Percentiles rank a stretch among this genome's conserved stretches.
These are phyloP conservation scores for Rhodophaea formosa DNA, from an alignment of 2,888 invertebrate genomes.

Conservation along the genomic window DNA sequence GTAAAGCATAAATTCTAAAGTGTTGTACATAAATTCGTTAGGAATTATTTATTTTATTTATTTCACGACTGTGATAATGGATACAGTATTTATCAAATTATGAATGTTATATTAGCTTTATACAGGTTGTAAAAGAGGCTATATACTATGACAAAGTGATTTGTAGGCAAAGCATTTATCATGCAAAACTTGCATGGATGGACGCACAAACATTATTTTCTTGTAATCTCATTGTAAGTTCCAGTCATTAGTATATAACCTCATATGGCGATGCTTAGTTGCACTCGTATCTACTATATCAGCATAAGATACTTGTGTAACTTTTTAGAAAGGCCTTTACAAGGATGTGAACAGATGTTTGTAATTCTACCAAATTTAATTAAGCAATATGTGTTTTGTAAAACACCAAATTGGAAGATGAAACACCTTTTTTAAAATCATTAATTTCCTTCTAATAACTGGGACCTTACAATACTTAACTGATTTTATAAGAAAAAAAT, in stretches of 20 bases:
- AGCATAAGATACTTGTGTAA: background rate
- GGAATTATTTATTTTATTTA: conserved; percentile 44
- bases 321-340: background rate
- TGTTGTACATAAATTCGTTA: conserved; percentile 66
- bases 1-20: conserved; percentile 78
- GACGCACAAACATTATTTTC: background rate
- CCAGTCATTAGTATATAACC: background rate
- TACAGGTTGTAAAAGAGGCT: background rate
- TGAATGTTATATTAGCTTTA: conserved; percentile 31
- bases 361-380: background rate
- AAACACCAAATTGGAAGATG: too few relatives aligned
- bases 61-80: conserved; percentile 64
- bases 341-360: background rate
- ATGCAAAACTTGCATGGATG: background rate
- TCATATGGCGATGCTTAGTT: background rate
- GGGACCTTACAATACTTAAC: too few relatives aligned
- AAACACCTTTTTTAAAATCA: too few relatives aligned
- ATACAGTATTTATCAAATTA: conserved; percentile 45
- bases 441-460: too few relatives aligned
- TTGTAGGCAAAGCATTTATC: background rate
- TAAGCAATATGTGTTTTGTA: too few relatives aligned
- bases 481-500: too few relatives aligned
- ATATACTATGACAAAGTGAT: background rate
- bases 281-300: background rate
- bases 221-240: too few relatives aligned